These are phyloP conservation scores for Teleogryllus oceanicus DNA, from an alignment of 2,888 invertebrate genomes.

Conservation along the genomic window DNA sequence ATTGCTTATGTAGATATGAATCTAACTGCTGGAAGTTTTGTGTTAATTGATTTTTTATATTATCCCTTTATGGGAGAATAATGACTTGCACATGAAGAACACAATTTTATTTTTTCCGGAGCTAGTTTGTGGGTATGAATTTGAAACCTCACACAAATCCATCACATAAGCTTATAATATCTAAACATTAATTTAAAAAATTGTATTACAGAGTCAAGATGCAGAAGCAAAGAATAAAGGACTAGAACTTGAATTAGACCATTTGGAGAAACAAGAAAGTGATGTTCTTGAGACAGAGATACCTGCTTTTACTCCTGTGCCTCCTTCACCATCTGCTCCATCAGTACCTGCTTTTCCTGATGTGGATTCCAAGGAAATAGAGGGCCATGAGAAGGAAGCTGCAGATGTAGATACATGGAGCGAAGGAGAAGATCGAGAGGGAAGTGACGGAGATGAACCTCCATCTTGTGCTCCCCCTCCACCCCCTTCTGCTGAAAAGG, in stretches of 20 bases:
- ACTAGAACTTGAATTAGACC: not conserved
- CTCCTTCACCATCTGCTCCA: not conserved
- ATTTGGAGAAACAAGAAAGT: constrained; percentile 33
- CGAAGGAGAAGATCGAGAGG: not conserved
- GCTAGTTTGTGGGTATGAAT: not conserved
- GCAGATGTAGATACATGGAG: not conserved
- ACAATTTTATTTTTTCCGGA: too few species aligned
- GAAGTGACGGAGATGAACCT: not conserved
- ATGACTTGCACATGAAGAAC: too few species aligned
- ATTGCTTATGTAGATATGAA: too few species aligned
- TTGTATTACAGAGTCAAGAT: constrained; percentile 46
- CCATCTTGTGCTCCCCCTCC: not conserved
- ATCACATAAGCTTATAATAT: not conserved
- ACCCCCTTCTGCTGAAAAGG: not conserved
- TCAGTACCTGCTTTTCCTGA: not conserved
- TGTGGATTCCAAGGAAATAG: not conserved
- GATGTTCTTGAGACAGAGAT: constrained; percentile 27
- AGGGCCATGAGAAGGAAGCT: constrained; percentile 6
- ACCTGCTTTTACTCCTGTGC: not conserved
- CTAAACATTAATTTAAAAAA: not conserved
- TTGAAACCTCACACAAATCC: not conserved
- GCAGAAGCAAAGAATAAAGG: constrained; percentile 44
- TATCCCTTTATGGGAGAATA: too few species aligned
- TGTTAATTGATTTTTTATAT: too few species aligned
- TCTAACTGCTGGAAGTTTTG: too few species aligned